Conservation (phyloP, 2,888 invertebrate genomes). For the Ophion obscuratus region DNA sequence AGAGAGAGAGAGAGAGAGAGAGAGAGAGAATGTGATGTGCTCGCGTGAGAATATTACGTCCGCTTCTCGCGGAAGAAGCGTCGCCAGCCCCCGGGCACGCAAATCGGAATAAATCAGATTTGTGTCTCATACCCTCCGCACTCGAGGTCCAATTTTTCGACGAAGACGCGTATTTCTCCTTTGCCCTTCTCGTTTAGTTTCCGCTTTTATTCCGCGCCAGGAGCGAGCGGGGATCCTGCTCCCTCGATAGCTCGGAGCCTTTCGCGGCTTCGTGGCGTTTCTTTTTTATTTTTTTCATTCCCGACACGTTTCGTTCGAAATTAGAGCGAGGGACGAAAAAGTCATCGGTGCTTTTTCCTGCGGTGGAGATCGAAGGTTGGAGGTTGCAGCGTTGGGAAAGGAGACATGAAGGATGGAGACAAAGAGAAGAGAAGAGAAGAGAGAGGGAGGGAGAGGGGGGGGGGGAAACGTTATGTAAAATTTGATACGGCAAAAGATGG, state of each 20-base stretch:
- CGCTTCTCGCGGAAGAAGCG: slow-evolving; percentile 63
- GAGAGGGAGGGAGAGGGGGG: neutral
- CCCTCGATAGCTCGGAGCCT: slow-evolving; percentile 30
- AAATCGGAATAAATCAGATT: slow-evolving; percentile 75
- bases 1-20: slow-evolving; percentile 34
- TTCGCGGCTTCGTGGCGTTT: slow-evolving; percentile 47
- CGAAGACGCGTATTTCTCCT: slow-evolving; percentile 6
- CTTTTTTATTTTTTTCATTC: slow-evolving; percentile 4
- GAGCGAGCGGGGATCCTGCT: slow-evolving; percentile 14
- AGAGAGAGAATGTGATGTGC: slow-evolving; percentile 55
- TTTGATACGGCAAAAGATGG: slow-evolving; percentile 33
- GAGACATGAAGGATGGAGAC: neutral
- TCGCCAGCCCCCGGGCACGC: slow-evolving; percentile 68
- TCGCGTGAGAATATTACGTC: slow-evolving; percentile 69
- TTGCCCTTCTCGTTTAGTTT: slow-evolving; percentile 49
- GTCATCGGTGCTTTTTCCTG: neutral
- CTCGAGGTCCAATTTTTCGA: slow-evolving; percentile 36
- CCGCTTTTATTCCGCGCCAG: slow-evolving; percentile 27
- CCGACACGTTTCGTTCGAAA: slow-evolving; percentile 46
- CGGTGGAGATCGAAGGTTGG: neutral
- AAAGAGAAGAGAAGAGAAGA: slow-evolving; percentile 5
- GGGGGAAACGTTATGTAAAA: slow-evolving; percentile 44
- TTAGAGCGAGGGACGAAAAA: neutral
- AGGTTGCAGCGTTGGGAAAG: neutral
- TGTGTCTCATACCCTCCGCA: slow-evolving; percentile 42